Base-by-base conservation (phyloP, 2,888 invertebrate genomes). In the Epicampocera succincta region DNA sequence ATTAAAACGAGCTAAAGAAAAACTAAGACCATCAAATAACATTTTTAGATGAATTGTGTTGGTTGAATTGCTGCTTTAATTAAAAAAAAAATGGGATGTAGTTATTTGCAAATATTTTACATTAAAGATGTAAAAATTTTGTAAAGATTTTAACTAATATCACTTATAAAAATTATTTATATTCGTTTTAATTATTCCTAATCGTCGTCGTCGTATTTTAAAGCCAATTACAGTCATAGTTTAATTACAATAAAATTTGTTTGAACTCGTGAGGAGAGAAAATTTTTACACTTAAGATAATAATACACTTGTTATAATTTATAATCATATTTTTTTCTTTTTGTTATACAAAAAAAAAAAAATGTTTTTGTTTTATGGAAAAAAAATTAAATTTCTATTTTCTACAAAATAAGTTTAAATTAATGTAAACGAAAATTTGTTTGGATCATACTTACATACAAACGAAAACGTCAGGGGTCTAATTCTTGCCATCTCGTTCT, bases 61-160 rank as follows among this genome's bases (percentile, higher is more conserved):
- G 42, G 4, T 17, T 48, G 50, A 21, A 50, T 42, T 29, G 33
- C 52, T 66, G 72, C 56, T 38, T 72, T 60, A 54, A 68, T 74
- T 71, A 65, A 66, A 60, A 9, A 66, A 60, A 9, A 74, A 63
- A 38, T 58, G 33, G 19, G 29, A 44, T 33, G 40, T 13, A 54
- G 3, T 48, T 21, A 15, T 50, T 29, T 50, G 58, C 52, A 3
- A 29, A 54, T 25, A 42, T 61, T 52, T 40, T 17, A n/a, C 19
- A 12, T 58, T 33, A 52, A 15, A 63, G 4, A 60, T 60, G 50
- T 74, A 82, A 82, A 80, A 80, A 72, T 80, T 80, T 80, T 77
- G 61, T 80, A 72, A 69, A 82, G 68, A 82, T 82, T 76, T 82
- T 78, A 82, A 78, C 81, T 82, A 82, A 82, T 82, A 82, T 82